Evolutionary conservation across 2,888 invertebrate species (phyloP).

Genomic region (Rhynchonema sp.): DNA sequence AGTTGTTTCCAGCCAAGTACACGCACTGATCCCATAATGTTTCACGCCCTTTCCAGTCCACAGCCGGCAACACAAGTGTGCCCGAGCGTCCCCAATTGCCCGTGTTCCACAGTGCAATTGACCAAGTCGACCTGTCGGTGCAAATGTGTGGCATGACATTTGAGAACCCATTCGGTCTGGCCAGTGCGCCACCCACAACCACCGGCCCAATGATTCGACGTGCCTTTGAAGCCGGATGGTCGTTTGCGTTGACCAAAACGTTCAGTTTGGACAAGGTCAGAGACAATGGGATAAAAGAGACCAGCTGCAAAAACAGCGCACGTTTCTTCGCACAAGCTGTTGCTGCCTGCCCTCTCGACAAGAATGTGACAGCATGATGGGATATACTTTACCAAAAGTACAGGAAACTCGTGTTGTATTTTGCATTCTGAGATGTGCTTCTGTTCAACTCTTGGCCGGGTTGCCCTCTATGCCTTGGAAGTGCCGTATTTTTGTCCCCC

Average conservation of each 20-base stretch:
- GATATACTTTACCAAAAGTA: too few species aligned
- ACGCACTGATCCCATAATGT: too few species aligned
- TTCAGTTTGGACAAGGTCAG: conserved; percentile 71
- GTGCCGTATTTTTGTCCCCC: too few species aligned
- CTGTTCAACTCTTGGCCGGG: too few species aligned
- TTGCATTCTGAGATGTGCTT: too few species aligned
- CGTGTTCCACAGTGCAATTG: conserved; percentile 74
- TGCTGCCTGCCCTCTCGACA: too few species aligned
- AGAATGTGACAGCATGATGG: too few species aligned
- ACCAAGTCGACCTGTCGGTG: conserved; percentile 70
- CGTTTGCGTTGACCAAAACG: conserved; percentile 90
- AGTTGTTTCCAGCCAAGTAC: not conserved
- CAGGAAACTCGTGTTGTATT: too few species aligned
- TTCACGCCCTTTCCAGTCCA: not conserved
- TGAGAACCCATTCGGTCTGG: conserved; percentile 87
- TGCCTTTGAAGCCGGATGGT: conserved; percentile 89
- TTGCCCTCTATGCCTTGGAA: too few species aligned
- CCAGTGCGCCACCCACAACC: conserved; percentile 89
- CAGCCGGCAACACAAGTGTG: not conserved
- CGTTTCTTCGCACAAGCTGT: too few species aligned
- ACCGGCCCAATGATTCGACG: conserved; percentile 71
- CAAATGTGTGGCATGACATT: conserved; percentile 80
- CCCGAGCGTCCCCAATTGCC: conserved; percentile 54
- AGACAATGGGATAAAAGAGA: too few species aligned
- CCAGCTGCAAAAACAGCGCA: too few species aligned